Conservation (phyloP, 2,797 vertebrate species). For the Microctenopoma steveboyesi region DNA sequence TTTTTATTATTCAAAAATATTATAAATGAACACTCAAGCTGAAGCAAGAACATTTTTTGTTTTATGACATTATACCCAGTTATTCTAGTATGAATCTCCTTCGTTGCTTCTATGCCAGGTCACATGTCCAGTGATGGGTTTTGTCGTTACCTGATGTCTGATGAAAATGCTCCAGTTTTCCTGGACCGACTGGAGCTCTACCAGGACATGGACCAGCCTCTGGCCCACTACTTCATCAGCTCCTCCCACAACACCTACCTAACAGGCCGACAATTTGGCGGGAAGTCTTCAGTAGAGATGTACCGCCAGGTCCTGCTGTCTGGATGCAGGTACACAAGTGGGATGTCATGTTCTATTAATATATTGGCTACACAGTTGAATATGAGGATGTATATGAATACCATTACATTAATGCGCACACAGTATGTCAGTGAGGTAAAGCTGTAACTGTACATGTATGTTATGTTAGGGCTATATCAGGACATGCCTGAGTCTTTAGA, state of each 20-base stretch:
- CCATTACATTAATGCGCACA: not conserved
- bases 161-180: conserved; percentile 98
- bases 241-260: conserved; percentile 99
- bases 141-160: conserved; percentile 98
- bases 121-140: conserved; percentile 96
- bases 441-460: not conserved
- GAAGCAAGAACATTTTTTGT: too few species aligned
- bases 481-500: not conserved
- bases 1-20: too few species aligned
- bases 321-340: conserved; percentile 89
- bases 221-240: conserved; percentile 98
- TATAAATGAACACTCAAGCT: not conserved
- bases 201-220: conserved; percentile 97
- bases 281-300: conserved; percentile 98
- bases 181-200: conserved; percentile 95
- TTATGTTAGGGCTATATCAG: not conserved
- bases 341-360: not conserved
- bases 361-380: not conserved
- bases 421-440: not conserved
- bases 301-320: conserved; percentile 97
- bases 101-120: conserved; percentile 71
- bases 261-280: conserved; percentile 96
- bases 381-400: not conserved
- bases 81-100: not conserved
- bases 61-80: not conserved